Base-by-base conservation (phyloP, 2,113 vertebrate genomes). In the Romanogobio albipinnatus region DNA sequence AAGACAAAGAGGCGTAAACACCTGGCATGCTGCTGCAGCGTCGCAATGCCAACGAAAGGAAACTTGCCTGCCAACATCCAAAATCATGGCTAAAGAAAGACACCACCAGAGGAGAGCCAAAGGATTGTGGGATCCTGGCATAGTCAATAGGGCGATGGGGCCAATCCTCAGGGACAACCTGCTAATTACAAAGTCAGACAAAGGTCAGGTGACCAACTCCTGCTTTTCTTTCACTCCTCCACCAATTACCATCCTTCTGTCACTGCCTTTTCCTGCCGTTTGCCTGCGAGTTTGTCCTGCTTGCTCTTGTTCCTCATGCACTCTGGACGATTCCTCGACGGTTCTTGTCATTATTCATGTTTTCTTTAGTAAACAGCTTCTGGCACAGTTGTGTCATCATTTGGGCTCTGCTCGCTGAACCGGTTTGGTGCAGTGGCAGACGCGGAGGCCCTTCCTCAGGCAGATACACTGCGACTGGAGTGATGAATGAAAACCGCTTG, bases 131-230 rank as follows among this genome's bases (percentile, higher is more conserved):
- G 85, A 84, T 76, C 49, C 79, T 77, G 0, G 49, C 64, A 58
- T 76, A 0, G 0, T 45, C 83, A 53, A 86, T 76, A 58, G 83
- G 85, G 81, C 24, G 88, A 86, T 56, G 89, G 88, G 90, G 89
- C 88, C 90, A 84, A 51, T 64, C 61, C 90, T 89, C 0, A 5
- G 84, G 86, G 87, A 86, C 89, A 87, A 87, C 76, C 47, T 76
- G 49, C 84, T 88, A 86, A 75, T 76, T 82, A 0, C 0, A 87
- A 91, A 85, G 91, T 91, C 91, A 90, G 90, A 86, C 81, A 53
- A 89, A 88, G 89, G 90, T 91, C 89, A 91, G 86, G 84, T 84
- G 88, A 81, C 33, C 0, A 87, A 80, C 61, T 77, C 14, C 39
- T 19, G 19, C 26, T 43, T 49, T 45, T 43, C 29, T 56, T 80